Evolutionary conservation across 2,113 vertebrate species (phyloP).

Genomic region (Archilochus colubris): DNA sequence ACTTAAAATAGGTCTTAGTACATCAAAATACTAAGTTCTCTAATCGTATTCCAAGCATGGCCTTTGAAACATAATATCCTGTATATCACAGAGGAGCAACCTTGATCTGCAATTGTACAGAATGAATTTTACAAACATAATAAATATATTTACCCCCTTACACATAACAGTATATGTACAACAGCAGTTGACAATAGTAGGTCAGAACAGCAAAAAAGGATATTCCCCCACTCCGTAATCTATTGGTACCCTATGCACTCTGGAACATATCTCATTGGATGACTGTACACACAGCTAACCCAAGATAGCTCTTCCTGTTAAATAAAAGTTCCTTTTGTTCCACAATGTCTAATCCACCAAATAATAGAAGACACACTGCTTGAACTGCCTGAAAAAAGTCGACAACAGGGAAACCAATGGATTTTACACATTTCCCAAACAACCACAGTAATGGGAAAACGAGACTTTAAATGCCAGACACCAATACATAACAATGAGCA

Average conservation of each 20-base stretch:
- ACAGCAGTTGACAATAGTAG: slow-evolving; percentile 87
- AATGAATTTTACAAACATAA: slow-evolving; percentile 90
- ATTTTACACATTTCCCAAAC: slow-evolving; percentile 71
- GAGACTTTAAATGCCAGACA: slow-evolving; percentile 64
- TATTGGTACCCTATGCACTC: slow-evolving; percentile 70
- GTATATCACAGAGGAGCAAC: slow-evolving; percentile 86
- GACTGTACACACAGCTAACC: slow-evolving; percentile 61
- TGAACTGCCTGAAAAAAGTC: slow-evolving; percentile 61
- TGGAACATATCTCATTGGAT: slow-evolving; percentile 66
- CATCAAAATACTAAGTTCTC: slow-evolving; percentile 88
- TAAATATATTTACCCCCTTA: slow-evolving; percentile 89
- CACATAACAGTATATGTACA: slow-evolving; percentile 86
- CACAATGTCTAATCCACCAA: slow-evolving; percentile 62
- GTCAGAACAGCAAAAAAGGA: slow-evolving; percentile 80
- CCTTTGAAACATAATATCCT: slow-evolving; percentile 83
- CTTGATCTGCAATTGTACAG: slow-evolving; percentile 88
- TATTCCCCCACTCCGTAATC: slow-evolving; percentile 70
- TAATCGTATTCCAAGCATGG: slow-evolving; percentile 87
- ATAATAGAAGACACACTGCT: slow-evolving; percentile 58
- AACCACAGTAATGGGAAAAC: slow-evolving; percentile 70
- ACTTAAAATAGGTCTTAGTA: slow-evolving; percentile 89
- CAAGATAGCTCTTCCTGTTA: slow-evolving; percentile 58
- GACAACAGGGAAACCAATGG: slow-evolving; percentile 52
- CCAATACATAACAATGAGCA: background rate
- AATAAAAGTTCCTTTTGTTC: slow-evolving; percentile 62